These are phyloP conservation scores for Salminus brasiliensis DNA, from an alignment of 2,113 vertebrate genomes.

Conservation along the genomic window DNA sequence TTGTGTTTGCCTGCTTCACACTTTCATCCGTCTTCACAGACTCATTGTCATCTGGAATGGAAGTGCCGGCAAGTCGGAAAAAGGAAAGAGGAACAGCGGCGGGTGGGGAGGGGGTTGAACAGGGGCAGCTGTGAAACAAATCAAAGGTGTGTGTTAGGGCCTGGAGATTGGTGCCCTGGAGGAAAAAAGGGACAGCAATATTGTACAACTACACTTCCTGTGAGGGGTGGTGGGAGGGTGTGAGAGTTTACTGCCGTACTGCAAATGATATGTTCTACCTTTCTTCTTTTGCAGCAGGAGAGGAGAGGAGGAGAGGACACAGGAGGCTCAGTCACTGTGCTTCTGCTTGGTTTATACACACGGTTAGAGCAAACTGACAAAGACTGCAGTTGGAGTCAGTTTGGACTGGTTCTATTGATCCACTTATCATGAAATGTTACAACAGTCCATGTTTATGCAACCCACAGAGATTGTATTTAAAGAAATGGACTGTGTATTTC, in stretches of 20 bases:
- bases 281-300: constrained; percentile 1
- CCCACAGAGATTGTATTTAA: no score
- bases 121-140: constrained; percentile 73
- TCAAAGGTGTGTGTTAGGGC: constrained; percentile 61
- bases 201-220: constrained; percentile 20
- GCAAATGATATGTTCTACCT: constrained; percentile 24
- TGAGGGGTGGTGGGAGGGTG: background rate
- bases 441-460: no score
- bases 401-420: no score
- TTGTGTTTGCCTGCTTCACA: constrained; percentile 65
- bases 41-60: constrained; percentile 70
- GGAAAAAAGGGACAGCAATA: constrained; percentile 18
- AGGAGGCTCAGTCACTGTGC: background rate
- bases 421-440: no score
- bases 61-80: constrained; percentile 69
- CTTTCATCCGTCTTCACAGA: constrained; percentile 72
- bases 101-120: constrained; percentile 75
- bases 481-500: no score
- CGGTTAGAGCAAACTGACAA: background rate
- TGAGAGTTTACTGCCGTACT: constrained; percentile 20
- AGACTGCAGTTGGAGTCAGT: no score
- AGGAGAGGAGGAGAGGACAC: background rate
- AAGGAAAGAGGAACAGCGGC: constrained; percentile 33
- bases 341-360: background rate
- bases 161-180: constrained; percentile 42